phyloP scores from a whole-genome alignment of 2,888 invertebrate species.

The Perizoma affinitatum region DNA sequence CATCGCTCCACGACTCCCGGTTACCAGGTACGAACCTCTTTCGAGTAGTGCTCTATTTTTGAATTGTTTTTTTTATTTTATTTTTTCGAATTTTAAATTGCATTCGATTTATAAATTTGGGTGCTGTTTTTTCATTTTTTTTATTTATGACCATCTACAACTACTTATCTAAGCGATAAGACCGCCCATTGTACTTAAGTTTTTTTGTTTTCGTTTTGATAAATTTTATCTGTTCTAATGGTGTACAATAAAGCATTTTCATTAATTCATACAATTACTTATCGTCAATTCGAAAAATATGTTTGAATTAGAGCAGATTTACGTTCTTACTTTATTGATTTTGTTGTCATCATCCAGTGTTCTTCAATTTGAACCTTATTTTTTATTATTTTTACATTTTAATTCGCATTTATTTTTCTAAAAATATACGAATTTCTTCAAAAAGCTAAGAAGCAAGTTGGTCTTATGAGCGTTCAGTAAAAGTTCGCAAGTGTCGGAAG shows the following conservation, averaged over 20 bases:
- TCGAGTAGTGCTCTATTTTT: slow-evolving; percentile 22
- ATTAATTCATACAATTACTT: too few species aligned
- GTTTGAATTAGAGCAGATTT: not conserved
- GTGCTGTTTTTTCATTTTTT: not conserved
- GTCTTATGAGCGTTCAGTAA: slow-evolving; percentile 18
- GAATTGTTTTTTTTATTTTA: slow-evolving; percentile 11
- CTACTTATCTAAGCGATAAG: too few species aligned
- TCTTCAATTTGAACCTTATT: too few species aligned
- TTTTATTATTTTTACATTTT: not conserved
- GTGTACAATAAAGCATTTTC: too few species aligned
- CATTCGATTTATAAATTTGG: slow-evolving; percentile 3
- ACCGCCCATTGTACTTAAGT: too few species aligned
- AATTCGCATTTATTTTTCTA: too few species aligned
- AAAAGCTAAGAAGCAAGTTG: slow-evolving; percentile 14
- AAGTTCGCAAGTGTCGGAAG: slow-evolving; percentile 22
- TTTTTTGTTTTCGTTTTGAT: too few species aligned
- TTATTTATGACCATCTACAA: not conserved
- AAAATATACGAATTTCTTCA: slow-evolving; percentile 5
- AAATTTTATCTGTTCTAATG: too few species aligned
- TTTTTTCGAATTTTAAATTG: not conserved
- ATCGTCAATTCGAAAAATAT: too few species aligned
- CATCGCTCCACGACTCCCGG: slow-evolving; percentile 57
- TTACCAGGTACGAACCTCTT: slow-evolving; percentile 37
- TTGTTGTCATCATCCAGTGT: too few species aligned
- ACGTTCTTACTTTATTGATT: not conserved